These are phyloP conservation scores for Theretra japonica DNA, from an alignment of 2,888 invertebrate species.

Conservation along the genomic window DNA sequence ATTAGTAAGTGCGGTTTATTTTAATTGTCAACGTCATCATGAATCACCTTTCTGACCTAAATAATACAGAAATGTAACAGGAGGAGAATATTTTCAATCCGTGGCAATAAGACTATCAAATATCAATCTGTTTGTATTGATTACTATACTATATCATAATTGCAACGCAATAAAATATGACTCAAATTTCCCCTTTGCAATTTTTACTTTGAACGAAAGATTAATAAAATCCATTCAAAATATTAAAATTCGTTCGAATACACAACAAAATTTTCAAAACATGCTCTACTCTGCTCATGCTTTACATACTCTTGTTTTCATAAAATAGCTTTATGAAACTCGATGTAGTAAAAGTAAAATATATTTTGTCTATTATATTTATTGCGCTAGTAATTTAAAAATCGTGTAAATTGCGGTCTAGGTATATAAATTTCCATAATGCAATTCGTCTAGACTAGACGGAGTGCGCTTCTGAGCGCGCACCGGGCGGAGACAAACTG, in stretches of 20 bases:
- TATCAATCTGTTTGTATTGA: background rate
- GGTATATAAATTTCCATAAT: constrained; percentile 78
- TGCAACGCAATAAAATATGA: too few species aligned
- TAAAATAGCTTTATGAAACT: constrained; percentile 2
- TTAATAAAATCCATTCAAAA: too few species aligned
- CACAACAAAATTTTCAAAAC: background rate
- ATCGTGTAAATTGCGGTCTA: constrained; percentile 39
- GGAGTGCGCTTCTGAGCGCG: constrained; percentile 66
- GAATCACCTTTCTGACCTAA: background rate
- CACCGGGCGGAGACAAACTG: constrained; percentile 57
- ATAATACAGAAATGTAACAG: background rate
- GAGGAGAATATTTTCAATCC: background rate
- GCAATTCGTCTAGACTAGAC: constrained; percentile 82
- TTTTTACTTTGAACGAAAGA: background rate
- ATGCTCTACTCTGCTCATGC: background rate
- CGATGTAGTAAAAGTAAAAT: background rate
- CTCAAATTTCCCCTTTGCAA: too few species aligned
- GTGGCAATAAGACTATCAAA: background rate
- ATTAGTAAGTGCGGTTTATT: background rate
- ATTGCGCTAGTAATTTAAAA: constrained; percentile 8
- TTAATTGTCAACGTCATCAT: constrained; percentile 4
- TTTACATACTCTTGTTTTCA: too few species aligned
- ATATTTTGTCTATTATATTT: background rate
- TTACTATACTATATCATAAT: too few species aligned
- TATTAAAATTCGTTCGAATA: background rate